phyloP scores from a whole-genome alignment of 1,140 invertebrate genomes.

The Atta cephalotes region DNA sequence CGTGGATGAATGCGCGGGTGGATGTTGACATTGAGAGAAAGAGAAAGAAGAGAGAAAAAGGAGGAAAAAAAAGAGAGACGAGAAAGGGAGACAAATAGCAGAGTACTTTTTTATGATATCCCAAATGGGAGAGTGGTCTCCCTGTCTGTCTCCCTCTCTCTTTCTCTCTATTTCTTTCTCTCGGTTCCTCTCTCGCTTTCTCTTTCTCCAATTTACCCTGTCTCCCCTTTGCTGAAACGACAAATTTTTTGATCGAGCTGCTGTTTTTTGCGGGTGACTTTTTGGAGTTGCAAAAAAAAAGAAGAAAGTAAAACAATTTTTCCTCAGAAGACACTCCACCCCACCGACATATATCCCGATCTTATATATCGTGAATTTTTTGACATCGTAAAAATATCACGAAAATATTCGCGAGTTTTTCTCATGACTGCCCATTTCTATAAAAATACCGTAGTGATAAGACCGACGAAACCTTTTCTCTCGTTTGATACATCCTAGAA shows the following conservation, averaged over 20 bases:
- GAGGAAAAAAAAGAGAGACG: conserved; percentile 1
- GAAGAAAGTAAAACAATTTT: conserved; percentile 71
- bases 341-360: conserved; percentile 66
- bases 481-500: conserved; percentile 64
- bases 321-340: conserved; percentile 72
- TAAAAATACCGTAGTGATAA: conserved; percentile 47
- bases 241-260: conserved; percentile 74
- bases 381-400: conserved; percentile 36
- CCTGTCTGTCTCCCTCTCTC: neutral
- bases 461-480: conserved; percentile 44
- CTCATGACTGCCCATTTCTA: conserved; percentile 25
- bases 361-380: conserved; percentile 71
- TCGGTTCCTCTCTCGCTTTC: neutral
- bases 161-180: neutral
- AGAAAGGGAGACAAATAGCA: conserved; percentile 12
- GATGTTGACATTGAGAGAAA: conserved; percentile 67
- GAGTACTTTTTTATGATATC: conserved; percentile 41
- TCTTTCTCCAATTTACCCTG: conserved; percentile 37
- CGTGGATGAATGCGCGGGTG: conserved; percentile 73
- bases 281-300: conserved; percentile 72
- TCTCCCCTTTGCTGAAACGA: conserved; percentile 22
- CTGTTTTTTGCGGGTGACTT: conserved; percentile 80
- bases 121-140: conserved; percentile 25
- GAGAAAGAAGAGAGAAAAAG: conserved; percentile 37
- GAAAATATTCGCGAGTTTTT: conserved; percentile 53